phyloP scores from a whole-genome alignment of 2,797 vertebrate species.

The Pogonophryne albipinna region DNA sequence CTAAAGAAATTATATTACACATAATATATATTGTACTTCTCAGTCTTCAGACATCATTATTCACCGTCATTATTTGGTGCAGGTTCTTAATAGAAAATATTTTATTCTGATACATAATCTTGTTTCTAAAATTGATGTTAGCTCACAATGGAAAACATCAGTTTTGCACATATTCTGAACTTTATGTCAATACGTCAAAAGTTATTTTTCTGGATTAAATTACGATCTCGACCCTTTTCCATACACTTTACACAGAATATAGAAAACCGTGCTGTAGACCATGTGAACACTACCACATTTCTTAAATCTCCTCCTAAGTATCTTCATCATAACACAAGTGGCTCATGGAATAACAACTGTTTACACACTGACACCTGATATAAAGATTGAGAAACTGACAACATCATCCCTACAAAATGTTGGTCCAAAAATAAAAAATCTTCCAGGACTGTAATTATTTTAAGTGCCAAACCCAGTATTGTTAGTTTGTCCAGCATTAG shows the following conservation, averaged over 20 bases:
- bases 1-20: too few species aligned
- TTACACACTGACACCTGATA: slow-evolving; percentile 1
- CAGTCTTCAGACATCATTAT: background rate
- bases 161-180: background rate
- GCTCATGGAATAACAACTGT: background rate
- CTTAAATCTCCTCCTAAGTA: background rate
- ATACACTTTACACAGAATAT: background rate
- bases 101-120: background rate
- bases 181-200: background rate
- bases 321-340: background rate
- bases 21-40: background rate
- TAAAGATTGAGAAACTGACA: background rate
- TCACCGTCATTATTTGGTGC: background rate
- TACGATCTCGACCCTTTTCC: background rate
- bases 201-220: background rate
- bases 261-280: background rate
- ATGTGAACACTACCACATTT: background rate
- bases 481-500: slow-evolving; percentile 52
- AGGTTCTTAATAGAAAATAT: background rate
- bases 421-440: background rate
- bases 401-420: background rate
- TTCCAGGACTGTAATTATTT: slow-evolving; percentile 19
- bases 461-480: slow-evolving; percentile 40
- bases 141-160: background rate
- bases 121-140: background rate